Base-by-base conservation (phyloP, 64 coral and sea anemone species). In the Dendrophyllia cribrosa region DNA sequence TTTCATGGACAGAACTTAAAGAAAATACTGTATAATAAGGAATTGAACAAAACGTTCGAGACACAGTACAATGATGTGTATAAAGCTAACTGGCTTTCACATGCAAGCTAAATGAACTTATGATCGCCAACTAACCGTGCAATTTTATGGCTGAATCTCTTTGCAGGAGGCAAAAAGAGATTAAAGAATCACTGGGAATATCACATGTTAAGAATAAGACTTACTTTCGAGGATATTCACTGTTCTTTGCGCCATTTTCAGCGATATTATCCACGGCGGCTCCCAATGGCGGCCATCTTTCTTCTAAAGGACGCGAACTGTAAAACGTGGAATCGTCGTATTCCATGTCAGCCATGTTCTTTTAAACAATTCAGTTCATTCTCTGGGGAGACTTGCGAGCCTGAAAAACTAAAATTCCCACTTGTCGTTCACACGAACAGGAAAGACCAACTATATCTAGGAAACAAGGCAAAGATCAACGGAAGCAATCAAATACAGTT, bases 231-330 rank as follows among this genome's bases (percentile, higher is more conserved):
- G 58, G 77, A 76, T 75, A 14, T 75, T 94, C 68, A 82, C 64
- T 17, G 69, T 9, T 75, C 77, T 83, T 94, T 89, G 26, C 45
- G 1, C 80, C 80, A 50, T 84, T 84, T 84, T 84, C 80, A n/a
- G 80, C 80, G 63, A 47, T 66, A 51, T 68, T 84, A 49, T 91
- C 89, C 51, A 74, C 46, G 44, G 95, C 95, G 46, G 95, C 95
- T 55, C 95, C 95, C 21, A 97, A 69, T 13, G 95, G 95, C 84
- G 95, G 95, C 95, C 95, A 97, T 97, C 95, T 97, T 97, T 97
- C 95, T 80, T 97, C 95, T 53, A 97, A 65, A 7, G 95, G 95
- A 76, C 95, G 81, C 34, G 91, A 89, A 9, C 83, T 76, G 77
- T 93, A 96, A 72, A 93, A 43, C 11, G 85, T 77, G 9, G 91